Conservation (phyloP, 2,888 invertebrate species). For the Drosophila sordidula region DNA sequence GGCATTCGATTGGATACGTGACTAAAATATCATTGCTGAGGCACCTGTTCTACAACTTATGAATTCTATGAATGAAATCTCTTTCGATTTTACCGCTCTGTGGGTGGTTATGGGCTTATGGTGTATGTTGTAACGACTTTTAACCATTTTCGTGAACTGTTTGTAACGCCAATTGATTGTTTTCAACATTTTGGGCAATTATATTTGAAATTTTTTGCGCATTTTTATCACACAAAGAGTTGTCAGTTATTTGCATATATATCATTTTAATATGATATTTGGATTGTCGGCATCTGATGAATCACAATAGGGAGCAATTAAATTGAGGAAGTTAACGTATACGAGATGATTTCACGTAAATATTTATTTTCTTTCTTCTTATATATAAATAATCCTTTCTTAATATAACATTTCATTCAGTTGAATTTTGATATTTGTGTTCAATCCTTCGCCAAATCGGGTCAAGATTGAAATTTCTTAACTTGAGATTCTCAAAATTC, state of each 20-base stretch:
- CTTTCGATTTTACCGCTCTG: conserved; percentile 15
- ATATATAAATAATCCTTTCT: neutral
- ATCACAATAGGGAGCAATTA: conserved; percentile 23
- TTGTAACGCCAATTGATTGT: conserved; percentile 48
- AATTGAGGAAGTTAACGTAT: conserved; percentile 22
- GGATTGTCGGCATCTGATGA: conserved; percentile 28
- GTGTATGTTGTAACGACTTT: conserved; percentile 33
- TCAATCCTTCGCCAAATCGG: too few species aligned
- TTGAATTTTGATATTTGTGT: too few species aligned
- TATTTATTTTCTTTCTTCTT: neutral
- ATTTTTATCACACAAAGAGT: conserved; percentile 9
- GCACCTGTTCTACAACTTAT: conserved; percentile 50
- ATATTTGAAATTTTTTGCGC: conserved; percentile 21
- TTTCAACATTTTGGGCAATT: conserved; percentile 44
- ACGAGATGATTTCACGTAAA: neutral
- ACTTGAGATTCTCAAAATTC: too few species aligned
- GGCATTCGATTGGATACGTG: conserved; percentile 57
- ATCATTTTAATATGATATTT: conserved; percentile 25
- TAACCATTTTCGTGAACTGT: conserved; percentile 15
- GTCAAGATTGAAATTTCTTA: too few species aligned
- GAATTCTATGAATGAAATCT: conserved; percentile 42
- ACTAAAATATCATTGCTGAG: conserved; percentile 29
- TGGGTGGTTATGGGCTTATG: conserved; percentile 45
- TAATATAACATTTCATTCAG: too few species aligned
- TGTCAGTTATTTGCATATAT: conserved; percentile 34